phyloP scores from a whole-genome alignment of 2,113 vertebrate species.

The Phylloscopus trochilus region DNA sequence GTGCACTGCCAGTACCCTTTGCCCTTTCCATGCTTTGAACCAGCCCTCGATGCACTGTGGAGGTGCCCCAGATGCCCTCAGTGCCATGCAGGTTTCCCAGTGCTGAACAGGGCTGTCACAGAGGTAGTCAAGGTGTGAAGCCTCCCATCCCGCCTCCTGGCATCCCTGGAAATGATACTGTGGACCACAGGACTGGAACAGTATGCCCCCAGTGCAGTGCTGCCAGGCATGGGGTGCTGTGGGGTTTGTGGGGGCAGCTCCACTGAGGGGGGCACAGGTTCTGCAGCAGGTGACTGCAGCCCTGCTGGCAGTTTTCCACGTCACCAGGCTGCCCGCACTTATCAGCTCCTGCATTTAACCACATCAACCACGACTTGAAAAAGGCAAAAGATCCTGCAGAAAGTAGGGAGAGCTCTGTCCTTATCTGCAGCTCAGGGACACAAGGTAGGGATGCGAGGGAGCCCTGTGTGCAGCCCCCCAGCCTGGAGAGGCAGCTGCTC shows the following conservation, averaged over 20 bases:
- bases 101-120: neutral
- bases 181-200: neutral
- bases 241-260: neutral
- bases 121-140: neutral
- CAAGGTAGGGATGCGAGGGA: neutral
- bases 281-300: neutral
- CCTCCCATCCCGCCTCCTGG: neutral
- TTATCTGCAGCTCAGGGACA: neutral
- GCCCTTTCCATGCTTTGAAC: neutral
- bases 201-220: accelerated
- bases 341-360: neutral
- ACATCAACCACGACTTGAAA: neutral
- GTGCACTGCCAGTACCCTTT: neutral
- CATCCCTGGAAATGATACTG: neutral
- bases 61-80: neutral
- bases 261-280: too few relatives aligned
- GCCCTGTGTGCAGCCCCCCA: neutral
- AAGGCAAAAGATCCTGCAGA: neutral
- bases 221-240: neutral
- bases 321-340: neutral
- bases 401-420: neutral
- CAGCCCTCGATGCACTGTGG: neutral
- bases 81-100: accelerated
- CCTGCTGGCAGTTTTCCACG: accelerated
- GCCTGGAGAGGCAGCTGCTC: neutral